A percentile compares a stretch with the other conserved stretches of the same genome.
phyloP scores from a whole-genome alignment of 2,797 vertebrate species.

The Lepidocolaptes lacrymiger region DNA sequence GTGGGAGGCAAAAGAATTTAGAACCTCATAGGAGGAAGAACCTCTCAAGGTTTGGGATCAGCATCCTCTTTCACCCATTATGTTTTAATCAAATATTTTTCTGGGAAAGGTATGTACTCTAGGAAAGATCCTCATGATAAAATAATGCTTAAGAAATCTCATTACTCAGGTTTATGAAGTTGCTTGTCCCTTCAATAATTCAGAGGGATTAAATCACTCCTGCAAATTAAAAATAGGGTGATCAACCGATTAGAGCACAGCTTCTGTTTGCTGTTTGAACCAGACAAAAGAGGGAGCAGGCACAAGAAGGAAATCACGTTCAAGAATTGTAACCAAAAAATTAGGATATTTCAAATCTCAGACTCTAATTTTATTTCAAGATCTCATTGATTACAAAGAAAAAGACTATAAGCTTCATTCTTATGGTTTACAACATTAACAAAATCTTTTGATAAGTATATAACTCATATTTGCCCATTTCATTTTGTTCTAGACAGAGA shows the following conservation, averaged over 20 bases:
- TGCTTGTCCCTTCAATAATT: conserved; percentile 14
- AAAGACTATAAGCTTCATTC: neutral
- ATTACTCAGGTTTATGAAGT: conserved; percentile 17
- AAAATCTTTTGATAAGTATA: neutral
- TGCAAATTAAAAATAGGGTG: conserved; percentile 20
- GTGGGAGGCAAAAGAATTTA: neutral
- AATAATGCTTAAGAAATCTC: conserved; percentile 22
- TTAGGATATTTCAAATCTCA: neutral
- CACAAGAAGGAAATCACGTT: neutral
- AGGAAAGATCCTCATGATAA: neutral
- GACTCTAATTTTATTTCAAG: neutral
- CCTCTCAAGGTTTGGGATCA: neutral
- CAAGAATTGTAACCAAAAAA: neutral
- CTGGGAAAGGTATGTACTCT: neutral
- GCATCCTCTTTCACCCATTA: neutral
- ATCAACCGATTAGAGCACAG: neutral
- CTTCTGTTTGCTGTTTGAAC: neutral
- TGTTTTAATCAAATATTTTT: conserved; percentile 3
- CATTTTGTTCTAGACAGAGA: neutral
- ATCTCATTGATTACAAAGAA: neutral
- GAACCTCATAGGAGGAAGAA: neutral
- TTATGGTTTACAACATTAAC: neutral
- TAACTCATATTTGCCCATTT: neutral
- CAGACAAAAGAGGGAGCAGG: neutral
- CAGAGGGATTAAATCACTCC: conserved; percentile 9